phyloP scores from a whole-genome alignment of 2,797 vertebrate species.

The Naso thynnoides region DNA sequence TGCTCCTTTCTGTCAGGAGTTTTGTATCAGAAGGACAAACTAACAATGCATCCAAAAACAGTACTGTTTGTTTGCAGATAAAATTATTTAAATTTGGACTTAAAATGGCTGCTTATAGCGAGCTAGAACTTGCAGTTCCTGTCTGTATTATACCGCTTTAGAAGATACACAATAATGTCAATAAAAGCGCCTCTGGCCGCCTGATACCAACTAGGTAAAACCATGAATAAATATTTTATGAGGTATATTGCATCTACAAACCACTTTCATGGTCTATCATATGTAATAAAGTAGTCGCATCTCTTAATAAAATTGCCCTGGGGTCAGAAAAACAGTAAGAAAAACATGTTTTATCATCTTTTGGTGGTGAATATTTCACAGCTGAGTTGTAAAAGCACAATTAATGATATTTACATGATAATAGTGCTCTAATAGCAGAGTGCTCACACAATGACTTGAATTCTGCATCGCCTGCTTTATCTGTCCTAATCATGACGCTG shows the following conservation, averaged over 20 bases:
- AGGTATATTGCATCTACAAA: slow-evolving; percentile 21
- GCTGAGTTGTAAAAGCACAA: slow-evolving; percentile 4
- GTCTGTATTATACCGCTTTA: background rate
- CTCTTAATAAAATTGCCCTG: slow-evolving; percentile 38
- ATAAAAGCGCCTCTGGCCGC: slow-evolving; percentile 50
- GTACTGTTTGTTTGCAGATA: slow-evolving; percentile 12
- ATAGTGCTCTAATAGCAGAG: slow-evolving; percentile 4
- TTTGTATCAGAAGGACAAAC: slow-evolving; percentile 15
- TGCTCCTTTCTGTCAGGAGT: slow-evolving; percentile 1
- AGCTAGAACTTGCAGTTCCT: slow-evolving; percentile 26
- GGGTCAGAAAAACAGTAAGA: slow-evolving; percentile 13
- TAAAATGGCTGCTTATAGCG: slow-evolving; percentile 7
- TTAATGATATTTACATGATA: slow-evolving; percentile 29
- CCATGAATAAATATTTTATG: slow-evolving; percentile 19
- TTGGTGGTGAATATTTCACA: slow-evolving; percentile 28
- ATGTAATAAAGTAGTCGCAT: slow-evolving; percentile 32
- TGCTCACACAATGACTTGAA: slow-evolving; percentile 13
- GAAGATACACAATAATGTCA: slow-evolving; percentile 13
- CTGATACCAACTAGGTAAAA: slow-evolving; percentile 12
- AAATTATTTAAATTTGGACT: slow-evolving; percentile 19
- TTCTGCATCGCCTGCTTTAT: slow-evolving; percentile 14
- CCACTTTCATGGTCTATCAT: slow-evolving; percentile 35
- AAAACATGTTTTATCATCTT: slow-evolving; percentile 15
- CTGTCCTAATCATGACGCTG: background rate
- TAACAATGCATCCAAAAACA: background rate